Evolutionary conservation across 2,113 vertebrate species (phyloP).

Genomic region (Ptilonorhynchus violaceus): DNA sequence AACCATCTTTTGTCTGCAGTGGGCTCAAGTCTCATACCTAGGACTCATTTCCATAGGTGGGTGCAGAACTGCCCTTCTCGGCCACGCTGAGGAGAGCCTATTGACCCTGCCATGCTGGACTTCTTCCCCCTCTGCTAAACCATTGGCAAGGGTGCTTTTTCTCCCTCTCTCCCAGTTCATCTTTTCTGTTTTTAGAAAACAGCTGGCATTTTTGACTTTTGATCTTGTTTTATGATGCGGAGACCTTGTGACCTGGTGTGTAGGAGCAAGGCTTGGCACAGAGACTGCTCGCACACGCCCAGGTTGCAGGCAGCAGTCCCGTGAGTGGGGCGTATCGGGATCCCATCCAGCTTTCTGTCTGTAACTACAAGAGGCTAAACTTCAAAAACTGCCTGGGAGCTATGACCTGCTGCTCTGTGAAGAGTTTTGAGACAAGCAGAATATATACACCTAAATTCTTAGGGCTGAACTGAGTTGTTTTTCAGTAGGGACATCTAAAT

Average conservation of each 20-base stretch:
- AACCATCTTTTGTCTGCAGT: background rate
- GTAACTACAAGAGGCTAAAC: background rate
- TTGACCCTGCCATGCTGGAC: accelerated
- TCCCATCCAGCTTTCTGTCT: background rate
- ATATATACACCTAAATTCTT: background rate
- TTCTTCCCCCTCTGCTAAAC: background rate
- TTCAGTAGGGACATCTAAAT: background rate
- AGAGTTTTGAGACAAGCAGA: background rate
- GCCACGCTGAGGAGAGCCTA: background rate
- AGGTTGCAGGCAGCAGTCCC: background rate
- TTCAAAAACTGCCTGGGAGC: background rate
- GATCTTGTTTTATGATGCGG: background rate
- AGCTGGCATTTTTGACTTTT: background rate
- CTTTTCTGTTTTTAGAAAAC: background rate
- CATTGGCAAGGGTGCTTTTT: accelerated
- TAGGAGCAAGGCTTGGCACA: background rate
- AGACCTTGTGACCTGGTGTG: background rate
- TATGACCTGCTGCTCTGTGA: background rate
- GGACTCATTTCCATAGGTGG: background rate
- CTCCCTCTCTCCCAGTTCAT: background rate
- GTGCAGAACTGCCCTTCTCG: background rate
- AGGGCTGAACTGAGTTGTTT: background rate
- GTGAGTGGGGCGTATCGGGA: accelerated
- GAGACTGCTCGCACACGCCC: accelerated
- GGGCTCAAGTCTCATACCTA: background rate